These are phyloP conservation scores for Diachasma alloeum DNA, from an alignment of 1,140 invertebrate genomes.

Conservation along the genomic window DNA sequence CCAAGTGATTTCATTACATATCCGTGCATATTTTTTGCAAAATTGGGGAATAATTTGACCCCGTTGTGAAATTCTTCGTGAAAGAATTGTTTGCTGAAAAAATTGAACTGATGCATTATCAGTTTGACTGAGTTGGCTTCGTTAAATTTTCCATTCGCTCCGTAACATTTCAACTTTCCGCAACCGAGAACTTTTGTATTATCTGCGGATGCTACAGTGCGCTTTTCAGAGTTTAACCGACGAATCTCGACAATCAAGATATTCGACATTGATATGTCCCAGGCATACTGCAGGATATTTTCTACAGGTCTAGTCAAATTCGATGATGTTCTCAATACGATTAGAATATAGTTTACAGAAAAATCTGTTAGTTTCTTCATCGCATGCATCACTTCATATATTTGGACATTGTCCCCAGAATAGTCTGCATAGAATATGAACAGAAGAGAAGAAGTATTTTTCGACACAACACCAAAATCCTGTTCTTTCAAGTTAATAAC, in stretches of 20 bases:
- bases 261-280: neutral
- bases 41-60: neutral
- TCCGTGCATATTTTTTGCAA: neutral
- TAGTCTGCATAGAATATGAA: neutral
- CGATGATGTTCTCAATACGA: neutral
- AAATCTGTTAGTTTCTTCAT: neutral
- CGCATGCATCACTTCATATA: neutral
- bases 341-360: neutral
- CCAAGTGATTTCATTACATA: too few species aligned
- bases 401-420: neutral
- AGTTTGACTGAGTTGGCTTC: neutral
- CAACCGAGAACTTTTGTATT: neutral
- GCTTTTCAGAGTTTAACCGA: too few species aligned
- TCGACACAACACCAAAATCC: neutral
- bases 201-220: neutral
- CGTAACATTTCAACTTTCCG: neutral
- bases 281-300: neutral
- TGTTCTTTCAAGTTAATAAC: neutral
- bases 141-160: neutral
- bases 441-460: neutral
- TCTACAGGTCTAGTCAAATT: neutral
- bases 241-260: neutral
- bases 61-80: neutral
- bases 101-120: neutral
- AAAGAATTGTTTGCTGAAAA: neutral